Percentiles rank a stretch among this genome's conserved stretches.
Evolutionary conservation across 1,140 invertebrate genomes (phyloP).

Genomic region (Lasioglossum baleicum): DNA sequence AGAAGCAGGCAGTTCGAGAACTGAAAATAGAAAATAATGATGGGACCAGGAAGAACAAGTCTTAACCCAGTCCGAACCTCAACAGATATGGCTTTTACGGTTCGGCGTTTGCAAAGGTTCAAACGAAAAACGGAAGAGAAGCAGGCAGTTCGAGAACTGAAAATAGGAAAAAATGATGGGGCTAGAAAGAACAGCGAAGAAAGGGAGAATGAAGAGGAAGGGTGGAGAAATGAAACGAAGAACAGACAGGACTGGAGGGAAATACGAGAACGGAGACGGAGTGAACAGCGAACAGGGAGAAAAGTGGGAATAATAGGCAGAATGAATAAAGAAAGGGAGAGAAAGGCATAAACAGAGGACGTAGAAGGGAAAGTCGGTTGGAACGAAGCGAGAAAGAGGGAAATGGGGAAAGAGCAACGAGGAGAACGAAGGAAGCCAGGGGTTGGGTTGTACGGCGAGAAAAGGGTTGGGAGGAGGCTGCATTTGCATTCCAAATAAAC

Average conservation of each 20-base stretch:
- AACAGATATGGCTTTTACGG: too few species aligned
- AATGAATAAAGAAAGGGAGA: slow-evolving; percentile 7
- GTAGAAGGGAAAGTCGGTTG: too few species aligned
- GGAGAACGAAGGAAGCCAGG: not conserved
- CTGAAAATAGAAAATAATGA: not conserved
- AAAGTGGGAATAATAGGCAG: slow-evolving; percentile 12
- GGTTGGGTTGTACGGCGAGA: slow-evolving; percentile 4
- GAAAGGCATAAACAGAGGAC: not conserved
- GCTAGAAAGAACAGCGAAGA: not conserved
- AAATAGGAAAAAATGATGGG: not conserved
- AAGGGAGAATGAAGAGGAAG: not conserved
- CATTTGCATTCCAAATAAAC: slow-evolving; percentile 68
- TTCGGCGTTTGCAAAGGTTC: too few species aligned
- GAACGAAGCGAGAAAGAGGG: not conserved
- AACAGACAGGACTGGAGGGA: not conserved
- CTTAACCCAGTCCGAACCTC: too few species aligned
- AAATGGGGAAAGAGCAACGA: slow-evolving; percentile 3
- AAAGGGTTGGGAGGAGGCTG: slow-evolving; percentile 25
- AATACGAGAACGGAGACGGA: not conserved
- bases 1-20: too few species aligned
- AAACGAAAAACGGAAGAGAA: too few species aligned
- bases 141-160: not conserved
- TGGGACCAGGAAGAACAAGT: not conserved
- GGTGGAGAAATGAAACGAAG: not conserved
- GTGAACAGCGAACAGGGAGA: not conserved